Conservation (phyloP, 1,140 invertebrate genomes). For the Rhyzopertha dominica region DNA sequence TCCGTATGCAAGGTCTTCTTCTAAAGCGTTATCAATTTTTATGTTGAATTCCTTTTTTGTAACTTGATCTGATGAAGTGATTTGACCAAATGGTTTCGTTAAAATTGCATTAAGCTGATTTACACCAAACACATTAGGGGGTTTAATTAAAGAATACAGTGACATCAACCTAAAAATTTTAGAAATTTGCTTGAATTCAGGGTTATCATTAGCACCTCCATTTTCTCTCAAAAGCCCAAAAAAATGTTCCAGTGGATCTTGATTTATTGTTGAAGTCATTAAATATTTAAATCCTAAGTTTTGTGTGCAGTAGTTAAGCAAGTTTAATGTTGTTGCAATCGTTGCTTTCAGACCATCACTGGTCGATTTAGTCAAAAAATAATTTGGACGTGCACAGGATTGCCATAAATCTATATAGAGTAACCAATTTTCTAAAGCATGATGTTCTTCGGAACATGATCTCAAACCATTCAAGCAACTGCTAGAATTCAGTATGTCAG, state of each 20-base stretch:
- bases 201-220: constrained; percentile 11
- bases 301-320: constrained; percentile 6
- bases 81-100: no score
- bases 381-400: constrained; percentile 1
- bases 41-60: no score
- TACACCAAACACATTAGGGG: no score
- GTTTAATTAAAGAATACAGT: no score
- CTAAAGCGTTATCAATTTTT: no score
- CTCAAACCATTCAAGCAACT: neutral
- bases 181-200: no score
- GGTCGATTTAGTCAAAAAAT: constrained; percentile 10
- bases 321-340: constrained; percentile 10
- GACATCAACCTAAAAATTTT: no score
- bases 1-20: no score
- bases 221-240: constrained; percentile 12
- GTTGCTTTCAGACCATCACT: constrained; percentile 9
- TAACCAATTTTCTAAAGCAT: constrained; percentile 2
- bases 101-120: no score
- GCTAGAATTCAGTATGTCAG: neutral
- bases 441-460: neutral
- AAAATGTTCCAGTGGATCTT: constrained; percentile 17
- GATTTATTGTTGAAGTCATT: constrained; percentile 14
- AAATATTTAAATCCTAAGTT: constrained; percentile 18
- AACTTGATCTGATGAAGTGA: no score
- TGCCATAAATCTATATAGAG: constrained; percentile 4